These are phyloP conservation scores for Orthosia cruda DNA, from an alignment of 2,888 invertebrate species.

Conservation along the genomic window DNA sequence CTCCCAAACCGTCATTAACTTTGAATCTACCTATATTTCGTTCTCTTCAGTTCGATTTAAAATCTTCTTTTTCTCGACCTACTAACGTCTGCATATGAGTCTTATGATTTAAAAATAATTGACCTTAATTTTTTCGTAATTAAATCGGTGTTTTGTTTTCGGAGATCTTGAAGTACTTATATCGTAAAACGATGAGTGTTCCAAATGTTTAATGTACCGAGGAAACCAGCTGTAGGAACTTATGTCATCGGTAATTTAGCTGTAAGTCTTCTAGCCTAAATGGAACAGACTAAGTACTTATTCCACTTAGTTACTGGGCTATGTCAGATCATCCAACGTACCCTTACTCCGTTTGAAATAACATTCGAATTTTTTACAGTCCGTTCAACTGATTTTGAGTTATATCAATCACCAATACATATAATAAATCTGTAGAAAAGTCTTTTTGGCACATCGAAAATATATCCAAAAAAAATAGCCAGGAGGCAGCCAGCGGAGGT, in stretches of 20 bases:
- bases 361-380: too few species aligned
- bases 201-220: constrained; percentile 27
- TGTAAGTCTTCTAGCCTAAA: background rate
- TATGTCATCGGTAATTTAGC: constrained; percentile 6
- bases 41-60: constrained; percentile 43
- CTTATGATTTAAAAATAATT: constrained; percentile 59
- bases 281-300: background rate
- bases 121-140: constrained; percentile 58
- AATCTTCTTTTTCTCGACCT: constrained; percentile 56
- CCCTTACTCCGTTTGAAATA: too few species aligned
- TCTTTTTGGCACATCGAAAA: too few species aligned
- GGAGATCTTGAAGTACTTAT: constrained; percentile 28
- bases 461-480: too few species aligned
- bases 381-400: too few species aligned
- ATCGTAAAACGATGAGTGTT: constrained; percentile 26
- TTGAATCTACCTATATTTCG: constrained; percentile 2
- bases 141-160: constrained; percentile 56
- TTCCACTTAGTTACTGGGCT: background rate
- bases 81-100: constrained; percentile 44
- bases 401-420: too few species aligned
- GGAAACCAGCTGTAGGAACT: background rate
- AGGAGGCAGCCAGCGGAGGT: too few species aligned
- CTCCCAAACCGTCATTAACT: too few species aligned
- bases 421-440: too few species aligned
- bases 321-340: background rate